phyloP scores from a whole-genome alignment of 2,113 vertebrate genomes.

The Sarotherodon lohbergeri region DNA sequence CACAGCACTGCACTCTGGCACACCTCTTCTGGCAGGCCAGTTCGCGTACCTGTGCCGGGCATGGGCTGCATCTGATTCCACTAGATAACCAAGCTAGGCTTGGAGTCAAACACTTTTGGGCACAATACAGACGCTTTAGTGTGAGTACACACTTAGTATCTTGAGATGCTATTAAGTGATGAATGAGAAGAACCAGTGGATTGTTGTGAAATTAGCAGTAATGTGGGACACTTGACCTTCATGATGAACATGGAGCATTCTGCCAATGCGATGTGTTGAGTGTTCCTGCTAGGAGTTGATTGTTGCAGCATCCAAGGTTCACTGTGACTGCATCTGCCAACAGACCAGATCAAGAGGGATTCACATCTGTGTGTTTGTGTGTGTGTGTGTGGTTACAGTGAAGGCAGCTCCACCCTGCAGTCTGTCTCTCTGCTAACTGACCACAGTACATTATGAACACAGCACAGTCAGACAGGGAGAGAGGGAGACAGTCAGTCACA shows the following conservation, averaged over 20 bases:
- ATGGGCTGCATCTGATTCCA: background rate
- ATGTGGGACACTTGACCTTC: background rate
- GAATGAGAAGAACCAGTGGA: background rate
- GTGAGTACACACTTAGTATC: background rate
- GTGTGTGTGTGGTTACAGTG: conserved; percentile 23
- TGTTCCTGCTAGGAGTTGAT: background rate
- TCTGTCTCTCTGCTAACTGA: conserved; percentile 24
- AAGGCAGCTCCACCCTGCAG: conserved; percentile 45
- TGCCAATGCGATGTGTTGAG: background rate
- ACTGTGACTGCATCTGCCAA: background rate
- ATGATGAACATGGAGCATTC: background rate
- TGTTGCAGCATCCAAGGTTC: background rate
- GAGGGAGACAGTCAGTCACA: background rate
- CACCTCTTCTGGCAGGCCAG: background rate
- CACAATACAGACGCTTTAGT: background rate
- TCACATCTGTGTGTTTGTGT: background rate
- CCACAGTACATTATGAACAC: conserved; percentile 16
- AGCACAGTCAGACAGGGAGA: background rate
- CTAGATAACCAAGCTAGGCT: background rate
- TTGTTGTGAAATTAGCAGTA: background rate
- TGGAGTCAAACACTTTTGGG: background rate
- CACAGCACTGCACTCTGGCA: background rate
- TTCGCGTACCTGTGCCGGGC: background rate
- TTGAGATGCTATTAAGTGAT: background rate
- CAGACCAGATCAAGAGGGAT: background rate